phyloP scores from a whole-genome alignment of 2,888 invertebrate genomes.

The Limnephilus marmoratus region DNA sequence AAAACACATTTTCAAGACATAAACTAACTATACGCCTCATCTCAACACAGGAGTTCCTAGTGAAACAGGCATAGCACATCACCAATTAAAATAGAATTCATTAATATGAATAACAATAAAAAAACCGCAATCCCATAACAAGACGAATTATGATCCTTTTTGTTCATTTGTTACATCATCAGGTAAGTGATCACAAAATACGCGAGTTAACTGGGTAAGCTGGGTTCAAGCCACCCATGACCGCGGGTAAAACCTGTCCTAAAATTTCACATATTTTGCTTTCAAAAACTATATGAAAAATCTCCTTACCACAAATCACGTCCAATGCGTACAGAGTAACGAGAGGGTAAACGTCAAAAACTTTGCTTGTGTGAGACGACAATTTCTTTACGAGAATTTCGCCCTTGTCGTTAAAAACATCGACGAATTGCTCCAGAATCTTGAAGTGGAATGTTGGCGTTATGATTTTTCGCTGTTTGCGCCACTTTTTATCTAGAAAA shows the following conservation, averaged over 20 bases:
- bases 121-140: too few species aligned
- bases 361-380: slow-evolving; percentile 42
- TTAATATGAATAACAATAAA: too few species aligned
- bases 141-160: too few species aligned
- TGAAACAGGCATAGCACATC: too few species aligned
- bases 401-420: slow-evolving; percentile 53
- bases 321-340: slow-evolving; percentile 76
- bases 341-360: slow-evolving; percentile 73
- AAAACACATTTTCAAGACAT: too few species aligned
- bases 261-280: neutral
- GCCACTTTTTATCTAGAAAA: slow-evolving; percentile 57
- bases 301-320: slow-evolving; percentile 75
- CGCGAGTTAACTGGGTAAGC: neutral
- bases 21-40: too few species aligned
- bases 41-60: too few species aligned
- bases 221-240: neutral
- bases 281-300: neutral
- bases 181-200: neutral
- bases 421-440: slow-evolving; percentile 57
- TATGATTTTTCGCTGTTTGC: slow-evolving; percentile 57
- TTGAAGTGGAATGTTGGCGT: slow-evolving; percentile 62
- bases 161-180: neutral
- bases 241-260: neutral
- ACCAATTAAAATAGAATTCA: too few species aligned
- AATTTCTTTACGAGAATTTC: slow-evolving; percentile 58